Evolutionary conservation across 2,797 vertebrate genomes (phyloP).

Genomic region (Mus caroli): DNA sequence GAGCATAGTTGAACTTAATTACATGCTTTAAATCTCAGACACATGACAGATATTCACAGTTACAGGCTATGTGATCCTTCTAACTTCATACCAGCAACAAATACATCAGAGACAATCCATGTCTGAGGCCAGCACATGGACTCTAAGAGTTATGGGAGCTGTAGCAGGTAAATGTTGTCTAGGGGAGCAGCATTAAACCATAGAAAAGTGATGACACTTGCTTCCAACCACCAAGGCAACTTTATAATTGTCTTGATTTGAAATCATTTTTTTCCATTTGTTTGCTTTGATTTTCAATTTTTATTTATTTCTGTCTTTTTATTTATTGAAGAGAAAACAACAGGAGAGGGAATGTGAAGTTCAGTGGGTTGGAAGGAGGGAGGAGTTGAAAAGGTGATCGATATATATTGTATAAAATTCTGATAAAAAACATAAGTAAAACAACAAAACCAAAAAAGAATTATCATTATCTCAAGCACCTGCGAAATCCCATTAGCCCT

Average conservation of each 20-base stretch:
- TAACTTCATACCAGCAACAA: background rate
- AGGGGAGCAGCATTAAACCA: background rate
- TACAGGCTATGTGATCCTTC: background rate
- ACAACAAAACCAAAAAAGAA: background rate
- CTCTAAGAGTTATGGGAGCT: background rate
- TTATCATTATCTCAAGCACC: background rate
- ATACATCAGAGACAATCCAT: background rate
- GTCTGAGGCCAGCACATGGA: background rate
- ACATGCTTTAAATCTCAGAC: background rate
- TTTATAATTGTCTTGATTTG: background rate
- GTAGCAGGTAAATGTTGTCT: no score
- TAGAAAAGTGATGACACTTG: fast-evolving
- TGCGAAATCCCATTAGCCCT: background rate
- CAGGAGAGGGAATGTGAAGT: background rate
- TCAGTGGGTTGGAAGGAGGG: background rate
- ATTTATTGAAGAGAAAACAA: background rate
- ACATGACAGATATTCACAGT: background rate
- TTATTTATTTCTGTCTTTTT: background rate
- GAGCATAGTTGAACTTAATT: background rate
- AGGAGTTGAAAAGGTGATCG: background rate
- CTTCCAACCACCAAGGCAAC: background rate
- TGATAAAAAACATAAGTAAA: background rate
- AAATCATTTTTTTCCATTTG: background rate
- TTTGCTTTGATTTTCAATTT: background rate
- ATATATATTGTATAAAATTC: background rate